These are phyloP conservation scores for Caenorhabditis inopinata DNA, from an alignment of 1,140 invertebrate genomes.

Conservation along the genomic window DNA sequence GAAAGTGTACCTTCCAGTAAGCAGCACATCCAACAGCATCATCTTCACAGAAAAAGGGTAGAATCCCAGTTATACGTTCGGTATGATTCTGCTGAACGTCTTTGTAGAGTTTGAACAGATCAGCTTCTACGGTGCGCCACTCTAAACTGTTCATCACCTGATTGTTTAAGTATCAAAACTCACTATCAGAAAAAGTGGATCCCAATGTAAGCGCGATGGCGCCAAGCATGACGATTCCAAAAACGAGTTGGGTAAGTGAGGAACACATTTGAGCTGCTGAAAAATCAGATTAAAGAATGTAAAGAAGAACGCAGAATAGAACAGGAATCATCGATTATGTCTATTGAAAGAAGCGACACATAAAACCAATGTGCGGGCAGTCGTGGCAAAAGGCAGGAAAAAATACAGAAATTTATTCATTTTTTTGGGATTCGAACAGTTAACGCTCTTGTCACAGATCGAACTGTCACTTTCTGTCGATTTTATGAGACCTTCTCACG, in stretches of 20 bases:
- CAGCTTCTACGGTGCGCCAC: not conserved
- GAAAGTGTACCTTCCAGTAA: not conserved
- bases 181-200: not conserved
- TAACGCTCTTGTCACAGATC: not conserved
- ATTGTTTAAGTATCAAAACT: too few relatives aligned
- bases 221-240: conserved; percentile 11
- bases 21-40: not conserved
- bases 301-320: not conserved
- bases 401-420: not conserved
- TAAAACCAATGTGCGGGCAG: not conserved
- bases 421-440: conserved; percentile 28
- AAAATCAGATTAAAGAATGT: not conserved
- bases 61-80: not conserved
- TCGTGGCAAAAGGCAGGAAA: not conserved
- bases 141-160: not conserved
- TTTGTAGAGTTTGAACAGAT: not conserved
- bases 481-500: not conserved
- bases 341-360: not conserved
- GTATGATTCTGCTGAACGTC: not conserved
- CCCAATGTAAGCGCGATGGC: not conserved
- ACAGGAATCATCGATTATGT: not conserved
- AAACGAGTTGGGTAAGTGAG: not conserved
- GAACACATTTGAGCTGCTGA: not conserved
- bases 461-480: not conserved
- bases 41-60: not conserved